Evolutionary conservation across 2,888 invertebrate genomes (phyloP).

Genomic region (Biston stratarius): DNA sequence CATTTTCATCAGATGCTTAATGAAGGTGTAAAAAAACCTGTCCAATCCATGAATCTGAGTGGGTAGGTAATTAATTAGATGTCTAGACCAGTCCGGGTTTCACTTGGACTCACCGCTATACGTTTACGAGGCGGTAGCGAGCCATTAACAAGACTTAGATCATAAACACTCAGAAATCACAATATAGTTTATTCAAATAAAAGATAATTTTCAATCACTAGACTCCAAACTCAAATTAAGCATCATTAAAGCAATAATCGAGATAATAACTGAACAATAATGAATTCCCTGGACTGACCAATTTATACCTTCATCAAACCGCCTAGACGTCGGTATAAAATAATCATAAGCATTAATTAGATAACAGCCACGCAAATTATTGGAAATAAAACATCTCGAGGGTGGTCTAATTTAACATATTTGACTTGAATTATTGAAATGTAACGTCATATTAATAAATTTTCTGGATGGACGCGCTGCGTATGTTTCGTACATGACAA

Average conservation of each 20-base stretch:
- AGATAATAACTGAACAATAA: conserved; percentile 52
- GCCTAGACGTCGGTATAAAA: conserved; percentile 59
- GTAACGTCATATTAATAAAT: conserved; percentile 65
- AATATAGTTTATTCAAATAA: conserved; percentile 29
- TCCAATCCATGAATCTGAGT: conserved; percentile 41
- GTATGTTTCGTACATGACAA: conserved; percentile 74
- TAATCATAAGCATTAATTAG: conserved; percentile 67
- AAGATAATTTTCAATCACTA: conserved; percentile 38
- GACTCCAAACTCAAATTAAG: conserved; percentile 65
- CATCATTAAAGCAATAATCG: conserved; percentile 68
- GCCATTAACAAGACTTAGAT: conserved; percentile 26
- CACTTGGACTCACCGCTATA: conserved; percentile 26
- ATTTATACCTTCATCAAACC: conserved; percentile 56
- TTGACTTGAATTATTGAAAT: conserved; percentile 61
- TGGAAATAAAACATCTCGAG: conserved; percentile 53
- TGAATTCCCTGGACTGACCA: conserved; percentile 58
- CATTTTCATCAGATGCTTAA: conserved; percentile 37
- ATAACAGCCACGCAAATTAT: conserved; percentile 56
- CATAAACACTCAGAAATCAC: conserved; percentile 34
- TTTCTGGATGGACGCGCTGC: conserved; percentile 59
- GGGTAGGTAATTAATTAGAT: conserved; percentile 45
- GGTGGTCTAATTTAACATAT: conserved; percentile 64
- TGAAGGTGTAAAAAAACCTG: conserved; percentile 44
- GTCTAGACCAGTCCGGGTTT: conserved; percentile 36
- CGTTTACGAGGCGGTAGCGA: conserved; percentile 31